A percentile compares a stretch with the other conserved stretches of the same genome.
Evolutionary conservation across 2,113 vertebrate species (phyloP).

Genomic region (Actinemys pallida): DNA sequence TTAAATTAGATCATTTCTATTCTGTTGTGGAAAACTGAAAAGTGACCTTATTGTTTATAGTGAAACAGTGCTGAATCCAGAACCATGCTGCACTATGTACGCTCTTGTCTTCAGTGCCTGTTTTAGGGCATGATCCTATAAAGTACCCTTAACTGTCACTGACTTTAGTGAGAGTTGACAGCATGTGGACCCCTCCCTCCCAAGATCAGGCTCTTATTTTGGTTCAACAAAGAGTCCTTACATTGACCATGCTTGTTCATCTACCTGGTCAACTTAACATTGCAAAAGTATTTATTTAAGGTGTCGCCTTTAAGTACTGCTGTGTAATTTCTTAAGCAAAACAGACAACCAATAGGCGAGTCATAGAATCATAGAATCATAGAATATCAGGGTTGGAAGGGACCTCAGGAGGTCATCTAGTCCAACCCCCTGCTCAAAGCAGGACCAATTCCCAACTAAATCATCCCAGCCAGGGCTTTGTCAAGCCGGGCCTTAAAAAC

Average conservation of each 20-base stretch:
- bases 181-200: not conserved
- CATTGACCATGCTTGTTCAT: not conserved
- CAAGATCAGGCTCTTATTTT: not conserved
- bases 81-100: not conserved
- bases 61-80: not conserved
- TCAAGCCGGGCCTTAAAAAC: too few species aligned
- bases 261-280: not conserved
- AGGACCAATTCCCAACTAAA: too few species aligned
- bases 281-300: not conserved
- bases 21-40: not conserved
- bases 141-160: not conserved
- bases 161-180: not conserved
- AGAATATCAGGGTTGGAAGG: too few species aligned
- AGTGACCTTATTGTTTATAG: not conserved
- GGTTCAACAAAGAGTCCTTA: not conserved
- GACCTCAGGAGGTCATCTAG: too few species aligned
- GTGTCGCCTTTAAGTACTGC: not conserved
- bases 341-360: not conserved
- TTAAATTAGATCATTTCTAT: not conserved
- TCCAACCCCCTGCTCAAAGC: too few species aligned
- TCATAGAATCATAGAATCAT: too few species aligned
- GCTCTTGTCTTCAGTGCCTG: not conserved
- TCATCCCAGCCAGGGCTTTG: too few species aligned
- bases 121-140: not conserved
- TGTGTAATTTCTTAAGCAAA: not conserved